phyloP scores from a whole-genome alignment of 2,888 invertebrate species.

The Ophraella communa region DNA sequence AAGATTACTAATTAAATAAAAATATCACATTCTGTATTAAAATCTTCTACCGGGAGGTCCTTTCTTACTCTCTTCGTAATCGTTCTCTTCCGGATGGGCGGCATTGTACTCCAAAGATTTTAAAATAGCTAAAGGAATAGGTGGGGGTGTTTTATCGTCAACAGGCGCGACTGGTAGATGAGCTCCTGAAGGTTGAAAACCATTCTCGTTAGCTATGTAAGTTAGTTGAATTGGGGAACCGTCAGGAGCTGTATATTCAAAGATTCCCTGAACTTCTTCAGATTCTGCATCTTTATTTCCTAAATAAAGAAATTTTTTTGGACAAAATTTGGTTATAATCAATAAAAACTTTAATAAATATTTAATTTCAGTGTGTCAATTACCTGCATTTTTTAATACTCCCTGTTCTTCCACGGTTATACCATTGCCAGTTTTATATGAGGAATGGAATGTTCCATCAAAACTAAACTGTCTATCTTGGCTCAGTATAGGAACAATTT shows the following conservation, averaged over 20 bases:
- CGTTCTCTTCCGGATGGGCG: constrained; percentile 33
- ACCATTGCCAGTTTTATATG: constrained; percentile 69
- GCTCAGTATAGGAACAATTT: constrained; percentile 70
- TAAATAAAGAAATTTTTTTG: not conserved
- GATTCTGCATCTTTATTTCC: constrained; percentile 58
- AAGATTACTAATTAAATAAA: not conserved
- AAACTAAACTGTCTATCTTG: constrained; percentile 74
- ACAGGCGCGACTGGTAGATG: constrained; percentile 66
- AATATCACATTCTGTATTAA: not conserved
- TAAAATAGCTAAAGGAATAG: constrained; percentile 72
- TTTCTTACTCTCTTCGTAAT: constrained; percentile 1
- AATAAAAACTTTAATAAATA: no score
- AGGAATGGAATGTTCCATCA: constrained; percentile 71
- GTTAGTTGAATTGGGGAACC: constrained; percentile 62
- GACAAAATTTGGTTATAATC: no score
- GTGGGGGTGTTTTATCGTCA: constrained; percentile 74
- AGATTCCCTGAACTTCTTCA: constrained; percentile 64
- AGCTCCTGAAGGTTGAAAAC: constrained; percentile 63
- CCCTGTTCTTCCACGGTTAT: constrained; percentile 67
- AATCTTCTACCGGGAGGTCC: not conserved
- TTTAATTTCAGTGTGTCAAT: not conserved
- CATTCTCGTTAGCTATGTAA: constrained; percentile 68
- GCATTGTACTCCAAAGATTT: constrained; percentile 65
- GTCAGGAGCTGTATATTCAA: constrained; percentile 67
- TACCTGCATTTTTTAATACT: constrained; percentile 64